Evolutionary conservation across 2,888 invertebrate species (phyloP).

Genomic region (Hedya salicella): DNA sequence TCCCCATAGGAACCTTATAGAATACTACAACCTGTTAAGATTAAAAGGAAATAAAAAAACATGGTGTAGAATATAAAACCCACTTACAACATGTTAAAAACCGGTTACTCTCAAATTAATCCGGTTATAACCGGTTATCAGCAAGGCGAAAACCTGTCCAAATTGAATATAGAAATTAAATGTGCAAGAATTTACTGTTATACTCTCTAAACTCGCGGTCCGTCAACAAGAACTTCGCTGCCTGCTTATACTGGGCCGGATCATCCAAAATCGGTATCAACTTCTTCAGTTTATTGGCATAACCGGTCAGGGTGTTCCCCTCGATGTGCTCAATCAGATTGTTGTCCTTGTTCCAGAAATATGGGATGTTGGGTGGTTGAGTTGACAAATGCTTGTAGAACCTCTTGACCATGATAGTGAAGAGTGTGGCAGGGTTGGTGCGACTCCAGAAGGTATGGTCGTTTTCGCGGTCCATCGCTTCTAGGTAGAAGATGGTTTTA

Average conservation of each 20-base stretch:
- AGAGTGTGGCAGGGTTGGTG: conserved; percentile 58
- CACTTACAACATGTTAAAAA: no score
- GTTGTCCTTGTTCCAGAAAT: conserved; percentile 78
- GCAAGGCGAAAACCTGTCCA: no score
- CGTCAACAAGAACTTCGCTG: conserved; percentile 64
- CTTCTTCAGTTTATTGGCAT: conserved; percentile 58
- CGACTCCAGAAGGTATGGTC: conserved; percentile 61
- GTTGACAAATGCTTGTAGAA: conserved; percentile 63
- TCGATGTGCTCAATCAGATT: conserved; percentile 71
- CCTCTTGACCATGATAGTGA: conserved; percentile 72
- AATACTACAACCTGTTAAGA: no score
- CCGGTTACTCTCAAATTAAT: no score
- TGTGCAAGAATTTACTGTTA: conserved; percentile 54
- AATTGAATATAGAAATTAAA: no score
- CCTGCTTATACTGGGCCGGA: conserved; percentile 56
- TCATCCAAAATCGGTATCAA: conserved; percentile 57
- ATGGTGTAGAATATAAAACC: no score
- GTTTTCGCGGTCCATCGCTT: conserved; percentile 55
- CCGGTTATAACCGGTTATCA: no score
- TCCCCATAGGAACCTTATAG: no score
- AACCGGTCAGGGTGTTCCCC: conserved; percentile 49
- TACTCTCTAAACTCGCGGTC: conserved; percentile 58
- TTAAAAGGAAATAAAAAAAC: no score
- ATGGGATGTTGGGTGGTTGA: conserved; percentile 58
- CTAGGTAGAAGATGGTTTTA: conserved; percentile 81